These are phyloP conservation scores for Gerris buenoi DNA, from an alignment of 1,140 invertebrate species.

Conservation along the genomic window DNA sequence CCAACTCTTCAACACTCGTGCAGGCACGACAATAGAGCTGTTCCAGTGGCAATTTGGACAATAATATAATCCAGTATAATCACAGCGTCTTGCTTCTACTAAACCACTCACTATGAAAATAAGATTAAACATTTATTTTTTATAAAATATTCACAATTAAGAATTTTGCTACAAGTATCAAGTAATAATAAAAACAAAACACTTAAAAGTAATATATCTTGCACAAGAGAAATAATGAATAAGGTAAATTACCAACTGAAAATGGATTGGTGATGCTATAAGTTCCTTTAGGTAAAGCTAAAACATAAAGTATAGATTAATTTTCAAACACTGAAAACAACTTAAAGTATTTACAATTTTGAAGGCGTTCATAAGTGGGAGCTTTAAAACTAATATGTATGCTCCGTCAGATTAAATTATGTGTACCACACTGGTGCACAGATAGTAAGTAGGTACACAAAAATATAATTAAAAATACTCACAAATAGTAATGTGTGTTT, in stretches of 20 bases:
- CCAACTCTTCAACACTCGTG: slow-evolving; percentile 84
- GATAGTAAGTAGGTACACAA: no score
- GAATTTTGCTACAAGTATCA: no score
- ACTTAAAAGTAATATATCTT: no score
- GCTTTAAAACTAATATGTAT: no score
- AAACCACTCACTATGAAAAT: background rate
- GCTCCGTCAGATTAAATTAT: no score
- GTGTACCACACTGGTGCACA: no score
- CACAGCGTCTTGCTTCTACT: slow-evolving; percentile 60
- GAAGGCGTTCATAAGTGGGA: no score
- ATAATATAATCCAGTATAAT: slow-evolving; percentile 80
- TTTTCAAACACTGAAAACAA: no score
- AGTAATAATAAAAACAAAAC: no score
- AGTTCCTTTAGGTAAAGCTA: slow-evolving; percentile 29
- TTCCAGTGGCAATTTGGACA: slow-evolving; percentile 86
- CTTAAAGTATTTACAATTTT: no score
- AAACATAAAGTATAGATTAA: slow-evolving; percentile 18
- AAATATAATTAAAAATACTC: slow-evolving; percentile 31
- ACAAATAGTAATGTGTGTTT: slow-evolving; percentile 54
- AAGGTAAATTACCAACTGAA: background rate
- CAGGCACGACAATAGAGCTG: slow-evolving; percentile 61
- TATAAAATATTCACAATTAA: no score
- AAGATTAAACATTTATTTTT: no score
- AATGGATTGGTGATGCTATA: slow-evolving; percentile 5
- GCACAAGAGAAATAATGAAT: background rate